A percentile compares a stretch with the other conserved stretches of the same genome.
Conservation (phyloP, 2,797 vertebrate genomes). For the Acridotheres tristis region DNA sequence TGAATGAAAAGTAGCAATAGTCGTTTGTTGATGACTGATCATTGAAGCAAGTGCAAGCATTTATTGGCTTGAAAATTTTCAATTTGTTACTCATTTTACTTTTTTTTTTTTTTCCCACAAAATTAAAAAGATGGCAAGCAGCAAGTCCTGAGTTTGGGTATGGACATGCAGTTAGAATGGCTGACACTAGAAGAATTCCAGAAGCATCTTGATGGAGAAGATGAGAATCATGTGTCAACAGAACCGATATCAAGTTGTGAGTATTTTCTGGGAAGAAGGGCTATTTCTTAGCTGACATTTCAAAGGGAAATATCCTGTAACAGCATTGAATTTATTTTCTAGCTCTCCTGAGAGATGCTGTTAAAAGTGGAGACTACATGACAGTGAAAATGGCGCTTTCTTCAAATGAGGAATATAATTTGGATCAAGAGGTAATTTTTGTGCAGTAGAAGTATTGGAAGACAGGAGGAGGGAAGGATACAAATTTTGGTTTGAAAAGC, state of each 20-base stretch:
- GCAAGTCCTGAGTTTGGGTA: constrained; percentile 88
- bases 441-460: neutral
- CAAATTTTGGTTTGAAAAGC: neutral
- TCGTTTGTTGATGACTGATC: neutral
- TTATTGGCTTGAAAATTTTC: neutral
- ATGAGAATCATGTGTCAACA: constrained; percentile 83
- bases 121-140: constrained; percentile 70
- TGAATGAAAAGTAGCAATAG: neutral
- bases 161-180: constrained; percentile 96
- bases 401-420: constrained; percentile 93
- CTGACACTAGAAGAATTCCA: constrained; percentile 96
- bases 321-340: constrained; percentile 30
- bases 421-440: constrained; percentile 92
- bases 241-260: constrained; percentile 85
- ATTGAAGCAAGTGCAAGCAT: neutral
- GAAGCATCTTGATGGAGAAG: constrained; percentile 92
- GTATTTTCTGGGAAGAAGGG: constrained; percentile 61
- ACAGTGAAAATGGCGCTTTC: constrained; percentile 93
- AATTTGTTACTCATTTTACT: neutral
- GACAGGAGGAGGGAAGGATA: neutral
- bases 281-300: neutral
- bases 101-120: neutral
- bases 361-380: constrained; percentile 96
- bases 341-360: constrained; percentile 91
- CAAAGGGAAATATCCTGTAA: neutral